Base-by-base conservation (phyloP, 1,140 invertebrate genomes). In the Drosophila navojoa region DNA sequence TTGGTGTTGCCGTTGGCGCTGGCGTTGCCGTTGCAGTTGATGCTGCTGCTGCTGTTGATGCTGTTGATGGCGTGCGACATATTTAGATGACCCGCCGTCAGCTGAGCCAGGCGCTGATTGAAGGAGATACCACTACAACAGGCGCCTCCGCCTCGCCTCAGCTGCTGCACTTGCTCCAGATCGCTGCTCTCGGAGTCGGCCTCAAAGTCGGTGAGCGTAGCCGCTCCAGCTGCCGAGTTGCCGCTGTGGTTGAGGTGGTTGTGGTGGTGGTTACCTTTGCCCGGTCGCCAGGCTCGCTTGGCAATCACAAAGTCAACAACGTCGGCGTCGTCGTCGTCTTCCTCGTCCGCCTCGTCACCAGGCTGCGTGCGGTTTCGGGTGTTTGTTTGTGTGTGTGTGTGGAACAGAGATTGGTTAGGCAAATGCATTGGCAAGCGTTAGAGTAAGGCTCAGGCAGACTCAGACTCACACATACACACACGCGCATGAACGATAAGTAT, bases 121-220 rank as follows among this genome's bases (percentile, higher is more conserved):
- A 32, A 27, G 5, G 35, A 38, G 35, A 11, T 38, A 40, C 16
- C 19, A 22, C 49, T 29, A 11, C 47, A 27, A 1, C 47, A 44
- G 61, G n/a, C 25, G 16, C 32, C 22, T 25, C 47, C 77, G 47
- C 63, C 47, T 7, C 78, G 63, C 22, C 69, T 66, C 59, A 76
- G 15, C 16, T 87, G 79, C 44, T 82, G 77, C 66, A 80, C 71
- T 38, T 78, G 77, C 72, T 92, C 91, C 54, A 80, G 77, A 63
- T 92, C 91, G 64, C 90, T 91, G 60, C 90, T 91, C 77, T 92
- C 91, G 5, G 91, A 92, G 52, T 92, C 91, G 5, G 91, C 91
- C 62, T 92, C 91, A 25, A 92, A 92, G 55, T 91, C 91, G 63
- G 86, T 90, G 40, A 91, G 53, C 1, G 82, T 91, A 15, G 86